phyloP scores from a whole-genome alignment of 1,140 invertebrate species.

The Fopius arisanus region DNA sequence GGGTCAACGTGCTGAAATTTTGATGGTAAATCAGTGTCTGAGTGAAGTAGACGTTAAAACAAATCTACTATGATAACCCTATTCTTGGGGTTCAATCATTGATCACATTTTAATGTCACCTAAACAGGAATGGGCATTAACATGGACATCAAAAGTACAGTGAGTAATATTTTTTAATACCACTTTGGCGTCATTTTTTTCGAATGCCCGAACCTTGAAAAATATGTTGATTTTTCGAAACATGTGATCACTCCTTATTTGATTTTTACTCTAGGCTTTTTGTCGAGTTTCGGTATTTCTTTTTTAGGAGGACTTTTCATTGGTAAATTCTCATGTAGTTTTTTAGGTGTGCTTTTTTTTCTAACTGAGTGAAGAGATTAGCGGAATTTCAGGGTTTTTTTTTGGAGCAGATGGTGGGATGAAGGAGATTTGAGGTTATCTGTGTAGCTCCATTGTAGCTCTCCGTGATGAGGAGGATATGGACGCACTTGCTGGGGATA shows the following conservation, averaged over 20 bases:
- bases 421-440: conserved; percentile 29
- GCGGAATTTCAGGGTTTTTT: not conserved
- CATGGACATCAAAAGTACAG: conserved; percentile 46
- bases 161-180: conserved; percentile 26
- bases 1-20: not conserved
- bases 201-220: not conserved
- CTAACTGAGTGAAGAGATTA: not conserved
- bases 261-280: not conserved
- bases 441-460: too few relatives aligned
- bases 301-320: too few relatives aligned
- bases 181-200: not conserved
- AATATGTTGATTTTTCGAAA: not conserved
- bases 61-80: conserved; percentile 35
- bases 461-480: not conserved
- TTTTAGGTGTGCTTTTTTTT: too few relatives aligned
- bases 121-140: conserved; percentile 39
- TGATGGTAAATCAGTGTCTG: conserved; percentile 10
- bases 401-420: not conserved
- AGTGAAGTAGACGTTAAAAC: conserved; percentile 13
- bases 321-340: too few relatives aligned
- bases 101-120: conserved; percentile 47
- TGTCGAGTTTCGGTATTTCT: not conserved
- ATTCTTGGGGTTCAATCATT: conserved; percentile 40
- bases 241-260: not conserved
- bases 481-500: too few relatives aligned